Evolutionary conservation across 2,888 invertebrate species (phyloP), one percentile per base, ranked within the genome.

Genomic region (Gastracanthus pulcherrimus): DNA sequence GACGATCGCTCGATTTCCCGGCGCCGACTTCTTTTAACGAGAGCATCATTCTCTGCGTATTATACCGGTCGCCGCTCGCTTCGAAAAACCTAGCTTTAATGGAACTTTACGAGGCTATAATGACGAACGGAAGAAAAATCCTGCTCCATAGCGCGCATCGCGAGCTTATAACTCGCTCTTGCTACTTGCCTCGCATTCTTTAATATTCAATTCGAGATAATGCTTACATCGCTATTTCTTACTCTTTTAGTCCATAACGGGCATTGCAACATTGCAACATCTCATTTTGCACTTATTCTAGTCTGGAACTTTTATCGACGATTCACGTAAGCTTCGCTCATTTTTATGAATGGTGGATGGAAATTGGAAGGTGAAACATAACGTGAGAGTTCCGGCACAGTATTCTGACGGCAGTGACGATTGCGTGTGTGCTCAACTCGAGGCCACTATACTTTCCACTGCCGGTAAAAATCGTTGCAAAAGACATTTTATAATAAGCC

Each of bases 21-120:
- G 75, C 75, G 75, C 75, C 75, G 64, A 75, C 36, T 75, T 75
- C 75, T 66, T 71, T 6, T 75, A 76, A 58, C 76, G 31, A 45
- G 26, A 55, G 23, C 55, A 5, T 26, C 55, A 26, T 55, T 26
- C 23, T n/a, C 19, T n/a, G 34, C 51, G 55, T n/a, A 23, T 60
- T 41, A 70, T 70, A 72, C 72, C 76, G 76, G 51, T 58, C 51
- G 26, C 7, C 11, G 5, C 38, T 66, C 36, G 11, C 9, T 29
- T 26, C 41, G 51, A 55, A 55, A 51, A 26, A 38, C 2, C 31
- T 19, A 2, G 45, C 3, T 67, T 62, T 31, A 62, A 74, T 74
- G 45, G 62, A 62, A 62, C 74, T 74, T 74, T 62, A 62, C 36
- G 74, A 74, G 72, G 48, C 13, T 45, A 45, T 74, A 74, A 74